Evolutionary conservation across 2,888 invertebrate genomes (phyloP), one percentile per base, ranked within the genome.

Genomic region (Gymnosoma rotundatum): DNA sequence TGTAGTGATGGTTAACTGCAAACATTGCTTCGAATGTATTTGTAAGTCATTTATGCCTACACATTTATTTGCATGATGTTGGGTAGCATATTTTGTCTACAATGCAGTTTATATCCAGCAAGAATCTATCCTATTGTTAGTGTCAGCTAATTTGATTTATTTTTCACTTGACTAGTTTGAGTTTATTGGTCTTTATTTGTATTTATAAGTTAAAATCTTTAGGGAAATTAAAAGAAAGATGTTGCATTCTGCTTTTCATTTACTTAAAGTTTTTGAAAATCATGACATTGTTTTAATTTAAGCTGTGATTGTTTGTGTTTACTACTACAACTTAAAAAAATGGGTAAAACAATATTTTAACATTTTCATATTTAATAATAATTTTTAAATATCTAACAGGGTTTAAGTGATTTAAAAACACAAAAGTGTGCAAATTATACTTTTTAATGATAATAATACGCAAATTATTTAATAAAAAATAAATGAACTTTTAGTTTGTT

Each of bases 131-230:
- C 50, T 70, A 69, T 84, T 84, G 84, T 78, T 64, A 38, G 73
- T 81, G 84, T 84, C 84, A 84, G 78, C 84, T 84, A 84, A 84
- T 84, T 84, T 84, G 84, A 84, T 84, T 84, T 84, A 84, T 84
- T 70, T 78, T 76, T 69, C 69, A 16, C 73, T 70, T 56, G 80
- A 76, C 32, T 72, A 58, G 83, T 80, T 73, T 80, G 76, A 73
- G 80, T 75, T 18, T 50, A 70, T 70, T 50, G 61, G 69, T 45
- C 56, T 63, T 69, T 56, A 56, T 56, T 67, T 78, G 20, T 48
- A 66, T 66, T 54, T 79, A 32, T 21, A 64, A 64, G 42, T 67
- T 73, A 64, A 9, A 54, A 50, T 48, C 84, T 58, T 73, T 69
- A 8, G 84, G 84, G 84, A 84, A 84, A 84, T 81, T 81, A 81